phyloP scores from a whole-genome alignment of 1,140 invertebrate genomes.

The Drosophila sp. region DNA sequence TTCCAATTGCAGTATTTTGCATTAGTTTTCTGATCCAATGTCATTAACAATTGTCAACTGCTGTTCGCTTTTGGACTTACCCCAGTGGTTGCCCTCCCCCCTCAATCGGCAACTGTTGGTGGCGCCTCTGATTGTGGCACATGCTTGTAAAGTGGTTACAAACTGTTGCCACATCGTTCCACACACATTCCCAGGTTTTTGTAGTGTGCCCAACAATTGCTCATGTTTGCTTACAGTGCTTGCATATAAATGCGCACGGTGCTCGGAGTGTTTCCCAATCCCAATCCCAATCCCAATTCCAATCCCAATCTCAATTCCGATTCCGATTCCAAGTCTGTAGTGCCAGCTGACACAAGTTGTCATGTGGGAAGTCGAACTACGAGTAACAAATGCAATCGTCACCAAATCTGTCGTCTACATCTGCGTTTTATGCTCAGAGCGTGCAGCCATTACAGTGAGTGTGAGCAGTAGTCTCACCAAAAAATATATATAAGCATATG shows the following conservation, averaged over 20 bases:
- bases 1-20: constrained; percentile 17
- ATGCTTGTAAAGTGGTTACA: constrained; percentile 15
- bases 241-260: constrained; percentile 74
- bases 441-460: constrained; percentile 21
- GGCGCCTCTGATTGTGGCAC: constrained; percentile 16
- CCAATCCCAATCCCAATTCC: background rate
- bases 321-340: background rate
- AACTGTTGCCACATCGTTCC: constrained; percentile 5
- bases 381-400: constrained; percentile 66
- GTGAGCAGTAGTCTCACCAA: background rate
- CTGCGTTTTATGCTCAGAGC: constrained; percentile 31
- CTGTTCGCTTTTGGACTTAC: constrained; percentile 37
- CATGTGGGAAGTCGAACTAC: constrained; percentile 58
- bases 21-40: constrained; percentile 26
- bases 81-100: background rate
- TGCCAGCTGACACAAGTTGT: constrained; percentile 57
- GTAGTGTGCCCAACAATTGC: constrained; percentile 55
- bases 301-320: background rate
- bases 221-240: constrained; percentile 78
- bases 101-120: background rate
- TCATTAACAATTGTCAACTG: constrained; percentile 42
- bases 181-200: constrained; percentile 13
- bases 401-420: constrained; percentile 60
- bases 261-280: background rate
- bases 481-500: background rate